Base-by-base conservation (phyloP, 2,113 vertebrate species). In the Gnathonemus longibarbis region DNA sequence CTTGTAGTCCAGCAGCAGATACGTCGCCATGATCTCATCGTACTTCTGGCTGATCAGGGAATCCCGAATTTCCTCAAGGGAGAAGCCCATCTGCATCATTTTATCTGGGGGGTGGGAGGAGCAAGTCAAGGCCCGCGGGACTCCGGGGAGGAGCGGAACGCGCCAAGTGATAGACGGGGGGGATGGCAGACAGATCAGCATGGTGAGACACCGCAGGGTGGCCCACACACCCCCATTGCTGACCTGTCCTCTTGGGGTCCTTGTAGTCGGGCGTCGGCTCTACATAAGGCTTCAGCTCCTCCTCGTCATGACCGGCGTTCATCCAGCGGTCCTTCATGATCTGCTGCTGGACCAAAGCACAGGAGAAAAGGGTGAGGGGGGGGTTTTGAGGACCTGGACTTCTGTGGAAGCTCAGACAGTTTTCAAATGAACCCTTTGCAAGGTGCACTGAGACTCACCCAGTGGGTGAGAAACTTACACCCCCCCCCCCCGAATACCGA, bases 251-350 rank as follows among this genome's bases (percentile, higher is more conserved):
- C 90, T 94, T 94, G 42, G 97, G 96, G 89, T 97, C 97, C 90
- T 96, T 97, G 93, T 97, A 97, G 91, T 97, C 96, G 5, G 96
- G 96, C 66, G 95, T 92, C 1, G 97, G 97, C 89, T 97, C 97
- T 90, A 95, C 84, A 0, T 96, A 97, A 89, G 97, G 97, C 93
- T 96, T 96, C 45, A 97, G 91, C 56, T 97, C 97, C 5, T 97
- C 96, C 0, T 97, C 97, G 85, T 97, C 97, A 0, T 97, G 93
- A 17, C 97, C 96, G 91, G 96, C 96, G 1, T 97, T 97, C 96
- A 97, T 97, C 97, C 97, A 97, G 3, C 96, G 95, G 92, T 97
- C 97, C 94, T 95, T 97, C 96, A 97, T 97, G 91, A 96, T 96
- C 96, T 97, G 97, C 97, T 97, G 92, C 58, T 88, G 42, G 90